A percentile compares a stretch with the other conserved stretches of the same genome.
Conservation (phyloP, 1,140 invertebrate genomes). For the Stenopsyche tienmushanensis region DNA sequence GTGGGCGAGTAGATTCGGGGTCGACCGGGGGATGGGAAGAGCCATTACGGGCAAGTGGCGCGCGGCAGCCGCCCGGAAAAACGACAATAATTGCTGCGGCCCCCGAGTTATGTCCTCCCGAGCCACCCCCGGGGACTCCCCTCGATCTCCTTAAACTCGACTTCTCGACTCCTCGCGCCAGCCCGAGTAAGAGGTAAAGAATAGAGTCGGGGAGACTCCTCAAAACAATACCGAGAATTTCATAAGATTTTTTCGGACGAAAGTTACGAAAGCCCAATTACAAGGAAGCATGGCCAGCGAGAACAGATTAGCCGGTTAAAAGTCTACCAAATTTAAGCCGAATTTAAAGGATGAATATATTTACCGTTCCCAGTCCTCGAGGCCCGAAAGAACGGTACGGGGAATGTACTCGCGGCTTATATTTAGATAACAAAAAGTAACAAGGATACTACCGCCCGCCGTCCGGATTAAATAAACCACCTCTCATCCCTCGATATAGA, state of each 20-base stretch:
- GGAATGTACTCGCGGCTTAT: neutral
- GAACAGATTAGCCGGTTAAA: constrained; percentile 21
- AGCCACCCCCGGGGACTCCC: constrained; percentile 1
- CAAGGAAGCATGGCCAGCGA: neutral
- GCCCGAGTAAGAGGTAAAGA: neutral
- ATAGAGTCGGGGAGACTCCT: neutral
- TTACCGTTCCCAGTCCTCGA: neutral
- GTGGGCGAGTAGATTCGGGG: too few relatives aligned
- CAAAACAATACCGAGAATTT: constrained; percentile 30
- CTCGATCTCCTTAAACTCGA: neutral
- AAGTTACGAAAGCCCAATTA: constrained; percentile 18
- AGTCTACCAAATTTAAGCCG: neutral
- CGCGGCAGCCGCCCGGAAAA: constrained; percentile 33
- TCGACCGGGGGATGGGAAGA: neutral
- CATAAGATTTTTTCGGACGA: constrained; percentile 23
- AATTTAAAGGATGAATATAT: neutral
- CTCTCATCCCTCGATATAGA: too few relatives aligned
- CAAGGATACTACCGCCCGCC: neutral
- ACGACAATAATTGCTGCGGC: constrained; percentile 35
- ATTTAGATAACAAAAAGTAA: neutral
- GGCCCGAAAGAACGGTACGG: neutral
- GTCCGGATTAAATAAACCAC: neutral
- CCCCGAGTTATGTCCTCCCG: constrained; percentile 28
- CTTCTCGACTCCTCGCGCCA: constrained; percentile 12
- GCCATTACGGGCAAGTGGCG: constrained; percentile 36